Percentiles rank a stretch among this genome's conserved stretches.
Evolutionary conservation across 2,113 vertebrate genomes (phyloP).

Genomic region (Notechis scutatus): DNA sequence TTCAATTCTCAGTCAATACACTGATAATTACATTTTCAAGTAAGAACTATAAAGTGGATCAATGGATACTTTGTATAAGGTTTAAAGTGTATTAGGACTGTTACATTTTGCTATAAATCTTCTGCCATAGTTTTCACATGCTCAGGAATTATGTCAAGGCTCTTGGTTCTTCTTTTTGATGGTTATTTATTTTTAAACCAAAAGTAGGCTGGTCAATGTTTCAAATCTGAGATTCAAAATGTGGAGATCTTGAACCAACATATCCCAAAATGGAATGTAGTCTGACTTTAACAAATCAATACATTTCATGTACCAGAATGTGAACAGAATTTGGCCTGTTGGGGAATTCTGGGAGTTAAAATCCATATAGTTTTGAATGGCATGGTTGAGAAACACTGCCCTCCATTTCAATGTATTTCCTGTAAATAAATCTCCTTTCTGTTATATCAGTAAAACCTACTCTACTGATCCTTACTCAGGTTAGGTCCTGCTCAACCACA

Average conservation of each 20-base stretch:
- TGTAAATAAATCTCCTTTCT: not conserved
- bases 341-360: too few relatives aligned
- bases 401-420: not conserved
- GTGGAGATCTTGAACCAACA: not conserved
- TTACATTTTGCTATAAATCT: not conserved
- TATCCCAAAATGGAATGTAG: not conserved
- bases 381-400: too few relatives aligned
- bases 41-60: not conserved
- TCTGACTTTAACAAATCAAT: not conserved
- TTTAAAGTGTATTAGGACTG: not conserved
- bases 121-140: not conserved
- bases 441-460: not conserved
- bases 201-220: not conserved
- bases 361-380: too few relatives aligned
- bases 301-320: not conserved
- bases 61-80: not conserved
- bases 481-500: not conserved
- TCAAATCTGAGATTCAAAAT: not conserved
- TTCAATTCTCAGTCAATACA: not conserved
- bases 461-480: not conserved
- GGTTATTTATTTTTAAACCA: not conserved
- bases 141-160: not conserved
- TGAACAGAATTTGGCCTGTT: not conserved
- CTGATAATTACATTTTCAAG: not conserved
- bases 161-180: too few relatives aligned